These are phyloP conservation scores for Euthynnus affinis DNA, from an alignment of 2,797 vertebrate species.

Conservation along the genomic window DNA sequence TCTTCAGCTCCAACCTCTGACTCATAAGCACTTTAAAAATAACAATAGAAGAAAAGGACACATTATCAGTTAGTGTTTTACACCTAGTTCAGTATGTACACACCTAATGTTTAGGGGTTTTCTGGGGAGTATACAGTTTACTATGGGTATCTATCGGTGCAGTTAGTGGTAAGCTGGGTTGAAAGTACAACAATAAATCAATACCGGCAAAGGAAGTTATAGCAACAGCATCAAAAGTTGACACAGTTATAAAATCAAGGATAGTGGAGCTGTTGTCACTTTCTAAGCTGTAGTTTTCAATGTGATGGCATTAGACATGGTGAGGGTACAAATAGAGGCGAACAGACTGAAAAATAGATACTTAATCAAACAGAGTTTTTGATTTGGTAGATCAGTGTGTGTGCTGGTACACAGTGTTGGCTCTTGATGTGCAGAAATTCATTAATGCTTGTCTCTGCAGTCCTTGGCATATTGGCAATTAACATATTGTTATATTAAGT, in stretches of 20 bases:
- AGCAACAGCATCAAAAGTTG: neutral
- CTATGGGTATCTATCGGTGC: neutral
- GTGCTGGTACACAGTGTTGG: constrained; percentile 5
- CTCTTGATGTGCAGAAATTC: constrained; percentile 20
- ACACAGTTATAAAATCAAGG: neutral
- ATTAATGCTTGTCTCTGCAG: constrained; percentile 31
- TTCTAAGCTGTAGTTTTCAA: neutral
- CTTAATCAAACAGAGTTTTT: neutral
- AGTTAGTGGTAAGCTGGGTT: neutral
- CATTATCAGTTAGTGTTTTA: too few species aligned
- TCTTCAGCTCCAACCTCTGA: constrained; percentile 7
- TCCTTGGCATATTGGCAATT: constrained; percentile 50
- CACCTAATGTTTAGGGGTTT: too few species aligned
- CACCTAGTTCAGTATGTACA: too few species aligned
- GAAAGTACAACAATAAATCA: neutral
- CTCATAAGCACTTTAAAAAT: too few species aligned
- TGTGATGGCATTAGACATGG: neutral
- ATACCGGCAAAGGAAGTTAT: neutral
- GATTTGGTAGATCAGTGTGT: constrained; percentile 1
- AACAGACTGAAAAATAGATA: neutral
- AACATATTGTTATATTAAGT: constrained; percentile 56
- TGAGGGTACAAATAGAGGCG: neutral
- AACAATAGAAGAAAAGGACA: too few species aligned
- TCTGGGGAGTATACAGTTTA: too few species aligned
- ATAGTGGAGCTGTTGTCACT: neutral